Conservation (phyloP, 2,797 vertebrate genomes). For the Acropternis orthonyx region DNA sequence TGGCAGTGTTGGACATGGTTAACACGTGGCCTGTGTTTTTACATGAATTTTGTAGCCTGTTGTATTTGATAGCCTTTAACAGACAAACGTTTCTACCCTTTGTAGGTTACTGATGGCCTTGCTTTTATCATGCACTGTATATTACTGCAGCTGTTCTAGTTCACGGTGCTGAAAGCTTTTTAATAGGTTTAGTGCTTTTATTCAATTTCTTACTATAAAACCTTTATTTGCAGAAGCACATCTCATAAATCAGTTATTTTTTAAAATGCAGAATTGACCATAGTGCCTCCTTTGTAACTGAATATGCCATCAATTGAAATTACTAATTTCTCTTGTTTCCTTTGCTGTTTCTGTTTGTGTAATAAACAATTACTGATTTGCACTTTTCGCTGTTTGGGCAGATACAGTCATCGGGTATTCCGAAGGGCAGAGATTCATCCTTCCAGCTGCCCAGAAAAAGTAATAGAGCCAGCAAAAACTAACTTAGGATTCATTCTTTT, state of each 20-base stretch:
- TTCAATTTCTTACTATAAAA: constrained; percentile 1
- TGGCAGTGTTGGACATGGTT: not conserved
- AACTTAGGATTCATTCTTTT: constrained; percentile 55
- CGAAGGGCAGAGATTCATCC: not conserved
- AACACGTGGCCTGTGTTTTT: not conserved
- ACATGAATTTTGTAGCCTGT: not conserved
- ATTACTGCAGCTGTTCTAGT: not conserved
- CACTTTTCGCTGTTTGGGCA: not conserved
- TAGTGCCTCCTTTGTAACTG: not conserved
- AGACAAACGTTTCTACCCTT: not conserved
- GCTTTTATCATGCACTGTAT: not conserved
- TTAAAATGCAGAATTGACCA: not conserved
- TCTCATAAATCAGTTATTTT: not conserved
- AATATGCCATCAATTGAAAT: not conserved
- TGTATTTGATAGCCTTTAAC: not conserved
- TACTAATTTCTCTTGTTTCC: not conserved
- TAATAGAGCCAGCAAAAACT: constrained; percentile 13
- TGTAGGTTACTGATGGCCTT: not conserved
- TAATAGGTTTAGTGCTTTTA: constrained; percentile 2
- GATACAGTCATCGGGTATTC: not conserved
- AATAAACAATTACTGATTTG: not conserved
- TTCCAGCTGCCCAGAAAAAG: constrained; percentile 11
- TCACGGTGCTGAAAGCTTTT: constrained; percentile 19
- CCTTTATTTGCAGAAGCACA: constrained; percentile 19
- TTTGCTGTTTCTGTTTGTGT: not conserved